Evolutionary conservation across 37 sponge, comb jelly and placozoan genomes (phyloP).

Genomic region (Ianthella basta): DNA sequence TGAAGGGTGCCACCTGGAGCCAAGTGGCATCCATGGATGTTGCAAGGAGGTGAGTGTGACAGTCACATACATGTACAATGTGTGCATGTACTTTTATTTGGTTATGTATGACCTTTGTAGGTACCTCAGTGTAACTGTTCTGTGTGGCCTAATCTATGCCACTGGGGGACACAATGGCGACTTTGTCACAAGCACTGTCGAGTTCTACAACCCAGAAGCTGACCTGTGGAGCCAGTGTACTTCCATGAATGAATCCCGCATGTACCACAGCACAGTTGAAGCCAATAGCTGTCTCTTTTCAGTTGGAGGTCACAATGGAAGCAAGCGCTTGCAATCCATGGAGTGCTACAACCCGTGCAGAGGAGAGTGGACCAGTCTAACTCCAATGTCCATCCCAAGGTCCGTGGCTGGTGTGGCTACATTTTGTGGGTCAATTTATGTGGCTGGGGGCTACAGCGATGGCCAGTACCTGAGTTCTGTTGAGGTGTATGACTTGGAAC

Average conservation of each 20-base stretch:
- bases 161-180: conserved; percentile 46
- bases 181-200: conserved; percentile 37
- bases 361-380: not conserved
- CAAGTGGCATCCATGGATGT: conserved; percentile 36
- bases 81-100: not conserved
- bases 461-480: conserved; percentile 41
- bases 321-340: conserved; percentile 30
- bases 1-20: conserved; percentile 47
- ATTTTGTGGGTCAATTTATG: conserved; percentile 43
- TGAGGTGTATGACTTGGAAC: conserved; percentile 48
- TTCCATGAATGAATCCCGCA: conserved; percentile 38
- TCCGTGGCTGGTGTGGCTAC: conserved; percentile 60
- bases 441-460: conserved; percentile 62
- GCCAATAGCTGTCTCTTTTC: conserved; percentile 37
- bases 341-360: conserved; percentile 25
- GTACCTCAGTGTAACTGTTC: conserved; percentile 38
- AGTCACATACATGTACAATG: not conserved
- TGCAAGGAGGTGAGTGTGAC: conserved; percentile 43
- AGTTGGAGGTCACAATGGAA: conserved; percentile 69
- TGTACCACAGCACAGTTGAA: conserved; percentile 58
- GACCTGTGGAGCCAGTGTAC: conserved; percentile 42
- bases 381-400: conserved; percentile 47
- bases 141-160: conserved; percentile 60
- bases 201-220: conserved; percentile 48
- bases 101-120: conserved; percentile 1